These are phyloP conservation scores for Charanyca ferruginea DNA, from an alignment of 2,888 invertebrate genomes.

Conservation along the genomic window DNA sequence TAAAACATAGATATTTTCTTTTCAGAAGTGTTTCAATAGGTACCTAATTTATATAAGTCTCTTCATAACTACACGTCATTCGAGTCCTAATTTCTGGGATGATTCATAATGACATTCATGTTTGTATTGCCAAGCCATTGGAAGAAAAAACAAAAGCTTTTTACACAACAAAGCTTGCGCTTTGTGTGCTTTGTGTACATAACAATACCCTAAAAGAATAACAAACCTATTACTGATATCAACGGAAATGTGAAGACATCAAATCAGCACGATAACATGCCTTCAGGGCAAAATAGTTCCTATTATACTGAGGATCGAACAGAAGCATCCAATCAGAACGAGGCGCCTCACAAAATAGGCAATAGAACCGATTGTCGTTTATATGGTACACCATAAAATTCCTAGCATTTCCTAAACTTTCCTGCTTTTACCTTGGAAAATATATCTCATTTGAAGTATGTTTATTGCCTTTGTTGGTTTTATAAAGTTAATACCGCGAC, in stretches of 20 bases:
- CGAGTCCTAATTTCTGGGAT: not conserved
- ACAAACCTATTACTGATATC: slow-evolving; percentile 42
- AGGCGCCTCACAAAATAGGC: slow-evolving; percentile 40
- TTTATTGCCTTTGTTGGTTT: slow-evolving; percentile 41
- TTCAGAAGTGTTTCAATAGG: no score
- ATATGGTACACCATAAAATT: slow-evolving; percentile 41
- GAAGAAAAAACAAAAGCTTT: slow-evolving; percentile 7
- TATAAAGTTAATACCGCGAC: slow-evolving; percentile 37
- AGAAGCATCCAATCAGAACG: slow-evolving; percentile 54
- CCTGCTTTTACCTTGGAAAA: slow-evolving; percentile 29
- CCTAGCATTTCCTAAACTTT: slow-evolving; percentile 39
- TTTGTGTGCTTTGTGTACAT: no score
- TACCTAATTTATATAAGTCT: not conserved
- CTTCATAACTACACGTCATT: not conserved
- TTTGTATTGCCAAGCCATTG: not conserved
- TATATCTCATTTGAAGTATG: slow-evolving; percentile 40
- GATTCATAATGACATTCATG: not conserved
- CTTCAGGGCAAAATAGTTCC: slow-evolving; percentile 56
- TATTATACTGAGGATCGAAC: slow-evolving; percentile 45
- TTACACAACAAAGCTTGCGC: no score
- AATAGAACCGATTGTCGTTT: slow-evolving; percentile 53
- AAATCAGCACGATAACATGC: slow-evolving; percentile 54
- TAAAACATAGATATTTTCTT: not conserved
- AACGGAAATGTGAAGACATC: slow-evolving; percentile 47
- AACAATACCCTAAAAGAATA: slow-evolving; percentile 25